These are phyloP conservation scores for Cricetomys ansorgei DNA, from an alignment of 2,113 vertebrate genomes.

Conservation along the genomic window DNA sequence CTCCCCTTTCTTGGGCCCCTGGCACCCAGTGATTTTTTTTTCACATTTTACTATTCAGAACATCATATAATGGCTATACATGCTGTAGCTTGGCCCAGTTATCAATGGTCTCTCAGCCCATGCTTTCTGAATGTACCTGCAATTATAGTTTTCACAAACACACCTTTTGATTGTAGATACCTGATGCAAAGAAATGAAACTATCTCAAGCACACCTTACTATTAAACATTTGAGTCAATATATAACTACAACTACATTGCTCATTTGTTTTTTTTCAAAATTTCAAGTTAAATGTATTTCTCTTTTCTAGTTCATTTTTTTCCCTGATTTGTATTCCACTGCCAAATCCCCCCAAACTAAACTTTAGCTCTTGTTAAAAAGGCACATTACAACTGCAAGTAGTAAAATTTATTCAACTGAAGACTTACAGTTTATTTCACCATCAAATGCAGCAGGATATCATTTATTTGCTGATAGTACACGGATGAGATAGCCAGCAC, in stretches of 20 bases:
- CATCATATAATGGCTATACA: background rate
- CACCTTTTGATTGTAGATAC: background rate
- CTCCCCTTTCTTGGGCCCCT: background rate
- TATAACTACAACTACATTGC: background rate
- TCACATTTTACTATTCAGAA: background rate
- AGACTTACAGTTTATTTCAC: background rate
- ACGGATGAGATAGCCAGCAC: background rate
- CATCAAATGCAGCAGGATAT: background rate
- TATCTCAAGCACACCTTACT: background rate
- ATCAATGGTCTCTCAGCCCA: background rate
- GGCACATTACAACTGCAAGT: background rate
- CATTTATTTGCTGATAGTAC: background rate
- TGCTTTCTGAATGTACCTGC: background rate
- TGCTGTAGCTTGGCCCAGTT: background rate
- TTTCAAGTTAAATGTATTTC: background rate
- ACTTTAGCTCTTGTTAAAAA: background rate
- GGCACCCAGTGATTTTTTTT: background rate
- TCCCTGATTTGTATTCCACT: background rate
- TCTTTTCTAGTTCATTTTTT: background rate
- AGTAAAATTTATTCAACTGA: background rate
- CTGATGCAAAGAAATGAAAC: conserved; percentile 1
- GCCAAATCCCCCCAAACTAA: background rate
- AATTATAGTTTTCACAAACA: conserved; percentile 24
- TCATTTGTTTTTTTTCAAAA: background rate
- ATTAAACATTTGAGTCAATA: background rate